These are phyloP conservation scores for Capricornis sumatraensis DNA, from an alignment of 2,113 vertebrate species.

Conservation along the genomic window DNA sequence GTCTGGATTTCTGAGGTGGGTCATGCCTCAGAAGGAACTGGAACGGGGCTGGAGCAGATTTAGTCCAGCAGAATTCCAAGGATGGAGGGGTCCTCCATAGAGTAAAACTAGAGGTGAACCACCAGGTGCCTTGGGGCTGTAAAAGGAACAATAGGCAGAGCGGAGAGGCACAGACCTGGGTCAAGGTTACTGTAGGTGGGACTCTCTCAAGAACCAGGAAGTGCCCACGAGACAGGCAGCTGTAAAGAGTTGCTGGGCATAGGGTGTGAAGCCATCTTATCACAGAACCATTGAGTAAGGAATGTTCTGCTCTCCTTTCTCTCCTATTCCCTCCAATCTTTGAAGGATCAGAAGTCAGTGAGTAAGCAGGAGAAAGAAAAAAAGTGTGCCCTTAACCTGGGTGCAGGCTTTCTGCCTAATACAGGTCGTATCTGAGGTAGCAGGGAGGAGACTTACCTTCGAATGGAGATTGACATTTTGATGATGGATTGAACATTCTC, in stretches of 20 bases:
- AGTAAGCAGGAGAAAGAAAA: neutral
- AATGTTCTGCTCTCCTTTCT: neutral
- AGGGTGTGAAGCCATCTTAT: neutral
- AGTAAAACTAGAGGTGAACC: neutral
- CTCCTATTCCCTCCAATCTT: neutral
- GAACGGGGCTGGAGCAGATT: neutral
- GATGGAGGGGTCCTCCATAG: neutral
- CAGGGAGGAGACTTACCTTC: neutral
- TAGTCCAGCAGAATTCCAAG: neutral
- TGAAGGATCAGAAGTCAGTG: neutral
- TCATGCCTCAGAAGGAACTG: neutral
- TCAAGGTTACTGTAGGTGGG: neutral
- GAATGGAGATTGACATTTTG: neutral
- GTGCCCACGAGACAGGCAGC: neutral
- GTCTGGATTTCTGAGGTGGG: neutral
- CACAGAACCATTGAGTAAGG: neutral
- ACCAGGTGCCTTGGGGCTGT: neutral
- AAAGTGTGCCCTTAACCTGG: neutral
- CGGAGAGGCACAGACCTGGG: neutral
- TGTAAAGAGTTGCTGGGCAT: neutral
- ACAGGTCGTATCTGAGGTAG: neutral
- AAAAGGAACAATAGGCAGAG: neutral
- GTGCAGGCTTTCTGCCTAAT: neutral
- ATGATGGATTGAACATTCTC: neutral
- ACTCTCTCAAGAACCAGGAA: neutral